Conservation (phyloP, 2,888 invertebrate species). For the Pyrochroa serraticornis region DNA sequence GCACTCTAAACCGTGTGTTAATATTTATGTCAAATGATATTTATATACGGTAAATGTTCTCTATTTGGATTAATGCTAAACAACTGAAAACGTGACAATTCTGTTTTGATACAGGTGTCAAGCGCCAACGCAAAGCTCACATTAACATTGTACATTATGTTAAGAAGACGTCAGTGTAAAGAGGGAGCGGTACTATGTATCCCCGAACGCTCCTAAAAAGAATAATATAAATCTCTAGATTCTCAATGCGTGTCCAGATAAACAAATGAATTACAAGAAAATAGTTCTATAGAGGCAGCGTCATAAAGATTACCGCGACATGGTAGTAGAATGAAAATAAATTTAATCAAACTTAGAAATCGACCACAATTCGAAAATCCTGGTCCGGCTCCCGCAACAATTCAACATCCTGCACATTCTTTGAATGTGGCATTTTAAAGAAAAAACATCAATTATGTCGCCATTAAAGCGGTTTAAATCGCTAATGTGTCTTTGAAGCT, state of each 20-base stretch:
- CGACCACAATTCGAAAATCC: not conserved
- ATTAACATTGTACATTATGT: constrained; percentile 32
- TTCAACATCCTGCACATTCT: constrained; percentile 2
- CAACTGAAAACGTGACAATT: constrained; percentile 38
- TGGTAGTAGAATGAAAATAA: constrained; percentile 27
- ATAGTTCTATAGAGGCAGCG: constrained; percentile 26
- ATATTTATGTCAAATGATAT: constrained; percentile 24
- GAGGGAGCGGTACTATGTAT: constrained; percentile 28
- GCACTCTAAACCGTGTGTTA: constrained; percentile 16
- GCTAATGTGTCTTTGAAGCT: constrained; percentile 25
- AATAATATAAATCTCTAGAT: constrained; percentile 29
- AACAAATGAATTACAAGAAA: constrained; percentile 32
- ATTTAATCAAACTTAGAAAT: constrained; percentile 11
- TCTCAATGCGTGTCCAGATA: constrained; percentile 31
- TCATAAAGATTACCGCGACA: constrained; percentile 28
- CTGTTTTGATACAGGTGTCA: constrained; percentile 39
- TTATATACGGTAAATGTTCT: constrained; percentile 8
- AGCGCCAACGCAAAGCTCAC: constrained; percentile 35
- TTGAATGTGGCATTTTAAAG: not conserved
- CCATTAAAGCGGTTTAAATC: constrained; percentile 18
- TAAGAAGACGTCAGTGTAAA: constrained; percentile 27
- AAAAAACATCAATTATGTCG: constrained; percentile 2
- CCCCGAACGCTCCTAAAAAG: constrained; percentile 28
- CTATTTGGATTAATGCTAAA: constrained; percentile 12
- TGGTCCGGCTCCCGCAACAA: not conserved